Base-by-base conservation (phyloP, 2,113 vertebrate genomes). In the Agelaius phoeniceus region DNA sequence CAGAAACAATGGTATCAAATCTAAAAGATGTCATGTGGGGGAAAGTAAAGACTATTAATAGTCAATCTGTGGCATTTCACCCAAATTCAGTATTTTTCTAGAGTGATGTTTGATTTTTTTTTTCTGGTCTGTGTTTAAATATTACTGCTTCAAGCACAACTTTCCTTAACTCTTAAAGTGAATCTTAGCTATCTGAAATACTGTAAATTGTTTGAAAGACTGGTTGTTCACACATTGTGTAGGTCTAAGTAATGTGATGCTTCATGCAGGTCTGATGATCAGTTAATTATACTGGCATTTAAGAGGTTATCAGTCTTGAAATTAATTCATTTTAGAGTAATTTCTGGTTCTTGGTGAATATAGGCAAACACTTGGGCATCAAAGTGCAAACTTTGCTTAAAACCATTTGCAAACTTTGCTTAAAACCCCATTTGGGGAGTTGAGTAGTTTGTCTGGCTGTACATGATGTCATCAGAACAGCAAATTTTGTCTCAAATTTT, bases 311-410 rank as follows among this genome's bases (percentile, higher is more conserved):
- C 48, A 48, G 48, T 55, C 48, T 31, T 72, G 35, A 74, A 93
- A 55, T 51, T 35, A 89, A 65, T 19, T 93, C 21, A 22, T 8
- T 19, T 69, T 9, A 10, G 44, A 76, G 41, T 37, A 28, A 33
- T 71, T 92, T 91, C 57, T 79, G 26, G 41, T 79, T 82, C 35
- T 48, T 57, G 74, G 57, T 51, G 52, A 89, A 43, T 37, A 14
- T 3, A 62, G 68, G 33, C 24, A 82, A 77, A 51, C 13, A 6
- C 2, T 59, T 80, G 33, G 28, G 20, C 49, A 69, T 28, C 1
- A 1, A 84, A 76, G 7, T 0, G 1, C 13, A 6, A 11, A 9
- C n/a, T 61, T 49, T 72, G 8, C 11, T 12, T 63, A 12, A 30
- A 73, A 57, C 4, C 9, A 43, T 46, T 59, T 84, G 78, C 30